Evolutionary conservation across 2,113 vertebrate species (phyloP), one percentile per base, ranked within the genome.

Genomic region (Oncorhynchus keta): DNA sequence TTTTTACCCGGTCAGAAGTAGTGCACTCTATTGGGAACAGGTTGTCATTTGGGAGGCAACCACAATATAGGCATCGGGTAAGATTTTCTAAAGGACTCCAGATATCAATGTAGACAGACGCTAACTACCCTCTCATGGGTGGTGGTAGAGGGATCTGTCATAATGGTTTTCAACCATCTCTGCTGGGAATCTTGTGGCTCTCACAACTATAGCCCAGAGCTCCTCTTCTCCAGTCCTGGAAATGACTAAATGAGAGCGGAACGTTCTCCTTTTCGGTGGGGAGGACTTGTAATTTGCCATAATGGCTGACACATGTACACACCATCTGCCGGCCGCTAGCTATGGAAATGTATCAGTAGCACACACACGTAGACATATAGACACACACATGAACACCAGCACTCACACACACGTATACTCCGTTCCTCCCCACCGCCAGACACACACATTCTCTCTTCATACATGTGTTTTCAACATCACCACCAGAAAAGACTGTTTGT

Each of bases 281-380:
- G 83, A 75, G 64, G 81, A 86, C 90, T 91, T 86, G 80, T 87
- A 92, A 92, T 90, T 92, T 85, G 73, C 86, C 69, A 48, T 91
- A 92, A 93, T 93, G 82, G 89, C 84, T 90, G 90, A 92, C 91
- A 93, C 85, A 90, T 92, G 92, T 89, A 87, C 14, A 26, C 5
- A 24, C 76, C 89, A 87, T 85, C 83, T 66, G 83, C 59, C 51
- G 78, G 83, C 89, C 85, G 81, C 78, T 32, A 81, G 86, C 86
- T 57, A 86, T 83, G 86, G 86, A 90, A 89, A 87, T 84, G 67
- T 81, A 80, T 85, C 76, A 70, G 68, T 76, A 81, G 39, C 75
- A 18, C 70, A 78, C 73, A 32, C 70, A n/a, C 71, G 80, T 76
- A 85, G 65, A 61, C 72, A 71, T 26, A 18, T 35, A 65, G 48